phyloP scores from a whole-genome alignment of 2,888 invertebrate genomes.

The Idaea aversata region DNA sequence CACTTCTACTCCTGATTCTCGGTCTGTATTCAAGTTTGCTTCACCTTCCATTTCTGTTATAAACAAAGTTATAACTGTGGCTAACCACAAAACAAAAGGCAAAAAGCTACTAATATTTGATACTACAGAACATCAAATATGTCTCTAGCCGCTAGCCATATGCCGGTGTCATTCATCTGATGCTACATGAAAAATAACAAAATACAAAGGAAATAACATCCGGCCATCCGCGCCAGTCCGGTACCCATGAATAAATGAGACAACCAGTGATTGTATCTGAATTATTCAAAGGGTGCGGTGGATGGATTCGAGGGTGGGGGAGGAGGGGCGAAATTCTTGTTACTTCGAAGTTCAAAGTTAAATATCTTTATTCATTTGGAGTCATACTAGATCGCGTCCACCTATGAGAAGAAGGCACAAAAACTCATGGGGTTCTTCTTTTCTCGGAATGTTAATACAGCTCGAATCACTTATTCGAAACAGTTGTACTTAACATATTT shows the following conservation, averaged over 20 bases:
- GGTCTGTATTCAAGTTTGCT: no score
- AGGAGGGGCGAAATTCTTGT: not conserved
- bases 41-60: not conserved
- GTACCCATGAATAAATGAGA: constrained; percentile 71
- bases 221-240: constrained; percentile 34
- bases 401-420: no score
- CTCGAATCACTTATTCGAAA: no score
- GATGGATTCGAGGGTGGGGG: constrained; percentile 10
- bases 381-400: no score
- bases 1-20: no score
- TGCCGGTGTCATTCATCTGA: constrained; percentile 4
- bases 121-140: not conserved
- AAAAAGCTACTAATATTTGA: not conserved
- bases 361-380: no score
- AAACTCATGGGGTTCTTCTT: no score
- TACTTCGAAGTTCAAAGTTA: not conserved
- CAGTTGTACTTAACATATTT: no score
- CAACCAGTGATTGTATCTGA: constrained; percentile 71
- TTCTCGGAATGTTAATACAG: no score
- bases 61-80: not conserved
- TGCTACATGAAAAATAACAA: constrained; percentile 30
- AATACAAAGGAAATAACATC: constrained; percentile 24
- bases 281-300: constrained; percentile 57
- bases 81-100: not conserved
- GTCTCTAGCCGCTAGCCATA: not conserved